Conservation (phyloP, 53 echinoderm and acorn worm species). For the Paelopatides confundens region DNA sequence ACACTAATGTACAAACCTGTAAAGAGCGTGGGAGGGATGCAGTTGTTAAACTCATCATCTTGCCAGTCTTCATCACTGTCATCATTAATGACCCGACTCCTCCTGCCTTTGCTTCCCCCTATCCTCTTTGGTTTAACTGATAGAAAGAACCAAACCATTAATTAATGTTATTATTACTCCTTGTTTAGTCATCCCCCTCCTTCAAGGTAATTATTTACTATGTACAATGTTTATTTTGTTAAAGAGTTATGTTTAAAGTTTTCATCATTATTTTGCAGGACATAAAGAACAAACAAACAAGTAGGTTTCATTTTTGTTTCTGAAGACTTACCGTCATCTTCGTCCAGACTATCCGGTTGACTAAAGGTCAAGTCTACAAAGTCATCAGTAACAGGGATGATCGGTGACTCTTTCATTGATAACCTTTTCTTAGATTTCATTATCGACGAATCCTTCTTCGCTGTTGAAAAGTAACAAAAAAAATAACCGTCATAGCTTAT, state of each 20-base stretch:
- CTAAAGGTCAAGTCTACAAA: conserved; percentile 9
- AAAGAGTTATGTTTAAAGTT: too few species aligned
- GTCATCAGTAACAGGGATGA: neutral
- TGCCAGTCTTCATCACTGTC: neutral
- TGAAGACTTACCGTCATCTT: neutral
- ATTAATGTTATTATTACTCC: too few species aligned
- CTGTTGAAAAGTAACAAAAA: neutral
- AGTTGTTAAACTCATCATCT: conserved; percentile 9
- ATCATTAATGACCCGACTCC: neutral
- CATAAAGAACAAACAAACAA: too few species aligned
- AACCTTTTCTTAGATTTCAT: neutral
- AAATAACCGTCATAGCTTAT: too few species aligned
- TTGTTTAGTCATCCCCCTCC: too few species aligned
- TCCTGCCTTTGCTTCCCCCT: neutral
- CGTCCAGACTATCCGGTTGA: neutral
- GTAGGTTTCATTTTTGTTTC: neutral
- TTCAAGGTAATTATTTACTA: too few species aligned
- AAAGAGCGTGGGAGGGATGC: conserved; percentile 7
- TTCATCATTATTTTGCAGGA: too few species aligned
- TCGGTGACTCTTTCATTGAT: neutral
- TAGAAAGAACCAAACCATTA: too few species aligned
- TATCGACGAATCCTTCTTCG: neutral
- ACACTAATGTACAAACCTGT: neutral
- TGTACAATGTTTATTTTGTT: too few species aligned
- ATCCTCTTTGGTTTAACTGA: neutral